Conservation (phyloP, 1,140 invertebrate species). For the Brachionus paranguensis region DNA sequence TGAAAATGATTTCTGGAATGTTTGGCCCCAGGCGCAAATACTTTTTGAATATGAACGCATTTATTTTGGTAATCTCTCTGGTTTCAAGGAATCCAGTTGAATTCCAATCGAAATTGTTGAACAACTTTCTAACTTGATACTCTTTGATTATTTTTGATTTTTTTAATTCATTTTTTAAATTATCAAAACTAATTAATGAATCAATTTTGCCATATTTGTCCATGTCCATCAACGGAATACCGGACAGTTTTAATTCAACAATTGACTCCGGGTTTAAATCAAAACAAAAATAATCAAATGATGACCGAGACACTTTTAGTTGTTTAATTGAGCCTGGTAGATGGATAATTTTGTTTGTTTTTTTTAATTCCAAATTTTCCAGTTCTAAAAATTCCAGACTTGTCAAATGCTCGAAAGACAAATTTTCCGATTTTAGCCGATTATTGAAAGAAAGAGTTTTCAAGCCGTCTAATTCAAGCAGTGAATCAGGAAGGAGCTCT, state of each 20-base stretch:
- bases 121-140: neutral
- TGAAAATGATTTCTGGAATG: neutral
- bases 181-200: neutral
- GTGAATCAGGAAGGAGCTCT: neutral
- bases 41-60: slow-evolving; percentile 22
- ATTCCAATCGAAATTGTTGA: neutral
- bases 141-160: neutral
- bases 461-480: neutral
- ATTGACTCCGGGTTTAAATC: neutral
- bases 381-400: neutral
- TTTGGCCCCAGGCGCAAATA: neutral
- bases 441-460: neutral
- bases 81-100: neutral
- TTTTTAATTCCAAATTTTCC: neutral
- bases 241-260: neutral
- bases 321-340: neutral
- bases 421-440: neutral
- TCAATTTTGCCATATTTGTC: neutral
- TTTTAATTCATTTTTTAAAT: neutral
- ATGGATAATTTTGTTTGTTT: neutral
- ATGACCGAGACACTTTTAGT: neutral
- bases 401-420: neutral
- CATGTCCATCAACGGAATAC: neutral
- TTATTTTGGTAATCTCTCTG: slow-evolving; percentile 11
- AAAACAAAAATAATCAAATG: neutral